Evolutionary conservation across 2,113 vertebrate genomes (phyloP).

Genomic region (Xiphorhynchus elegans): DNA sequence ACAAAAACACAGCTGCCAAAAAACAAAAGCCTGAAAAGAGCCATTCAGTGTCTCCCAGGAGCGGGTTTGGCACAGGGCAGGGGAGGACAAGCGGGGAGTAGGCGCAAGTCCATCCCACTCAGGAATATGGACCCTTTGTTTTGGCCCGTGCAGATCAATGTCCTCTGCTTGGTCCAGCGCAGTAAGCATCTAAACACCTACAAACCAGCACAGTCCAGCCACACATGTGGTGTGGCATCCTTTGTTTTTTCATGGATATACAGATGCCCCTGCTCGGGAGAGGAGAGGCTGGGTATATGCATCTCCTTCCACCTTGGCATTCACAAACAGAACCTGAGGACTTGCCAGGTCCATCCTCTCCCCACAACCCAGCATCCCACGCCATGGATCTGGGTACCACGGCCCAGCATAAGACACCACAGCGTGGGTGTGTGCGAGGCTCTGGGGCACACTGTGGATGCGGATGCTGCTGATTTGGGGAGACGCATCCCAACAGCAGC

Average conservation of each 20-base stretch:
- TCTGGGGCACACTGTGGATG: fast-evolving
- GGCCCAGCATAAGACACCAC: fast-evolving
- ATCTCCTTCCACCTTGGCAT: background rate
- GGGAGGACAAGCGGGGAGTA: background rate
- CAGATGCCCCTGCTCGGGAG: background rate
- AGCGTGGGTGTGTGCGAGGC: background rate
- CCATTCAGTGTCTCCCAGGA: conserved; percentile 58
- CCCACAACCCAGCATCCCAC: background rate
- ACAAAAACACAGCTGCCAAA: conserved; percentile 75
- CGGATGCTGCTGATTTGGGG: background rate
- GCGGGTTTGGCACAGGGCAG: conserved; percentile 30
- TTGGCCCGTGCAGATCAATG: background rate
- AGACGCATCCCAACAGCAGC: background rate
- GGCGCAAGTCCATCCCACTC: fast-evolving
- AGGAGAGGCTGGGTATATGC: background rate
- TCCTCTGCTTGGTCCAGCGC: fast-evolving
- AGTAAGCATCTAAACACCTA: background rate
- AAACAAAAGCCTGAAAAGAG: conserved; percentile 68
- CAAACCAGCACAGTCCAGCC: fast-evolving
- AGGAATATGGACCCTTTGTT: background rate
- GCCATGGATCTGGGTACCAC: background rate
- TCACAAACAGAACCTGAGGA: background rate
- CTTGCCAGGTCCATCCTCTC: background rate
- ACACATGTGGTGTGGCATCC: background rate
- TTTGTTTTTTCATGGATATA: background rate